A percentile compares a stretch with the other conserved stretches of the same genome.
Evolutionary conservation across 2,888 invertebrate genomes (phyloP).

Genomic region (Acanthosepion esculentum): DNA sequence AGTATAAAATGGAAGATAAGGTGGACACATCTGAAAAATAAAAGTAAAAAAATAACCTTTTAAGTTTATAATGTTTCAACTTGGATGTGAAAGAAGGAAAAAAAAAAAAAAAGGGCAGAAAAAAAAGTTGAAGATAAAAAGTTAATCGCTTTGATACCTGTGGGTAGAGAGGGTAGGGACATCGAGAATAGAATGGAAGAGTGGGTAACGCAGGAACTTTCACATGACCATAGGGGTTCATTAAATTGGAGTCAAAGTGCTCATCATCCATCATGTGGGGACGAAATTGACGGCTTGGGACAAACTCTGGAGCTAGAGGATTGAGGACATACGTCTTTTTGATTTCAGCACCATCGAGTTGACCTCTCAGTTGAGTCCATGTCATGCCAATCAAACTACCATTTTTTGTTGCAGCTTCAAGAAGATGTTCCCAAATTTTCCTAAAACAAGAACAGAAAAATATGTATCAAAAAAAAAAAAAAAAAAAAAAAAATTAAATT

Average conservation of each 20-base stretch:
- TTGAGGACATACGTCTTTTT: constrained; percentile 86
- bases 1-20: constrained; percentile 35
- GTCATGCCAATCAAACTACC: constrained; percentile 84
- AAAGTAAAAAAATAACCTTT: neutral
- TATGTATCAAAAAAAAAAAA: too few species aligned
- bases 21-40: constrained; percentile 59
- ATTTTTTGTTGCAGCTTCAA: constrained; percentile 83
- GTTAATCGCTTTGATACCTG: neutral
- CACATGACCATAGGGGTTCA: constrained; percentile 6
- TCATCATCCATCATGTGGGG: neutral
- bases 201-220: constrained; percentile 12
- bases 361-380: constrained; percentile 81
- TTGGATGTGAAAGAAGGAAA: neutral
- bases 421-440: constrained; percentile 86
- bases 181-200: constrained; percentile 34
- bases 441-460: constrained; percentile 71
- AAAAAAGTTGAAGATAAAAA: neutral
- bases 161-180: neutral
- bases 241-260: neutral
- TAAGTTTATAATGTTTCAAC: too few species aligned
- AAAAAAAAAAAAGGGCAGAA: neutral
- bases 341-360: constrained; percentile 84
- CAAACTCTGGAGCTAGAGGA: constrained; percentile 86
- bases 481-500: neutral
- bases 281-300: constrained; percentile 77